phyloP scores from a whole-genome alignment of 2,113 vertebrate genomes.

The Pluvialis apricaria region DNA sequence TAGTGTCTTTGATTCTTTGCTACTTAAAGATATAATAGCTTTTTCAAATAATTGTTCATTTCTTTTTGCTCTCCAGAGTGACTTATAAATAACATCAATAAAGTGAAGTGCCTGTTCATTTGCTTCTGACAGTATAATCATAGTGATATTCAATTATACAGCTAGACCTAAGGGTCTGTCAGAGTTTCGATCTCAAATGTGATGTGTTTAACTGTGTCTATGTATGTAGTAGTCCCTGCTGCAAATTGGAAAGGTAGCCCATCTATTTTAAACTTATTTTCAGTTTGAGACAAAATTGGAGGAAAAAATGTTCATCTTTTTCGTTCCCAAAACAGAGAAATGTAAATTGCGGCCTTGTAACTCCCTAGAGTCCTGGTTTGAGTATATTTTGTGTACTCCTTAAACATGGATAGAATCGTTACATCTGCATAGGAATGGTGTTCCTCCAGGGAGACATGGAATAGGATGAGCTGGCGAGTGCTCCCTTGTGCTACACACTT shows the following conservation, averaged over 20 bases:
- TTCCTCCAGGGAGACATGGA: neutral
- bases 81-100: neutral
- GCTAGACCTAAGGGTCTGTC: neutral
- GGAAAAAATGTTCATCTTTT: neutral
- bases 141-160: neutral
- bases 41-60: neutral
- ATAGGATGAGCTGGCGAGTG: neutral
- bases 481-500: neutral
- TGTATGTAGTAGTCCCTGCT: neutral
- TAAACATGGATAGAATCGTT: neutral
- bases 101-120: conserved; percentile 10
- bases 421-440: neutral
- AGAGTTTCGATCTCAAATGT: neutral
- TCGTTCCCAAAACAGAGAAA: neutral
- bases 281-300: neutral
- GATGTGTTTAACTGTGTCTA: neutral
- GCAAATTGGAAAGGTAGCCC: neutral
- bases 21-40: neutral
- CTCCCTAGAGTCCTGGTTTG: neutral
- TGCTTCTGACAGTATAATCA: neutral
- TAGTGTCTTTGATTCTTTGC: neutral
- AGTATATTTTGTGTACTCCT: neutral
- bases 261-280: neutral
- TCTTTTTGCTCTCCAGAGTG: neutral
- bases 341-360: fast-evolving